A percentile compares a stretch with the other conserved stretches of the same genome.
These are phyloP conservation scores for Brachyistius frenatus DNA, from an alignment of 2,113 vertebrate species.

Conservation along the genomic window DNA sequence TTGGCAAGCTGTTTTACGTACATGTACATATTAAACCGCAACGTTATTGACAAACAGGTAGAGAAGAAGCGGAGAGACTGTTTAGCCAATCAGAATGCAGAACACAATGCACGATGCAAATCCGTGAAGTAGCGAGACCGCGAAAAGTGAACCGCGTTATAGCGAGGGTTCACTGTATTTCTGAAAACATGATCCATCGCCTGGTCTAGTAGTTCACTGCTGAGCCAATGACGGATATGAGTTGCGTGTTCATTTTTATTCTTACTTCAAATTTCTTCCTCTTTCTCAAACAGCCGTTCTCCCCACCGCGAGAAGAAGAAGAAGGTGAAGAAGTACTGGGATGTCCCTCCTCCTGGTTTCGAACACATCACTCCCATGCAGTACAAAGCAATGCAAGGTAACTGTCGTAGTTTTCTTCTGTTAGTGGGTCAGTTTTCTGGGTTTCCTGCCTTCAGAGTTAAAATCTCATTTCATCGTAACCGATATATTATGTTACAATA, in stretches of 20 bases:
- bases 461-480: neutral
- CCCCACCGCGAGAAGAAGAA: conserved; percentile 94
- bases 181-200: conserved; percentile 16
- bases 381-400: conserved; percentile 98
- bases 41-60: too few relatives aligned
- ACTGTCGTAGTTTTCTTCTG: neutral
- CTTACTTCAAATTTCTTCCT: neutral
- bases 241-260: neutral
- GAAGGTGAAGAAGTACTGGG: conserved; percentile 95
- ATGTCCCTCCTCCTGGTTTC: conserved; percentile 92
- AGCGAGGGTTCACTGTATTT: too few relatives aligned
- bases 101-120: too few relatives aligned
- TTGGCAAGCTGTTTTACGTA: too few relatives aligned
- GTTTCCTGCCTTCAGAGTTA: neutral
- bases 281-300: conserved; percentile 85
- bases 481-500: neutral
- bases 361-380: conserved; percentile 96
- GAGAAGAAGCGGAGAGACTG: too few relatives aligned
- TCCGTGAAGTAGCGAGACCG: too few relatives aligned
- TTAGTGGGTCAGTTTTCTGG: neutral
- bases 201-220: conserved; percentile 21
- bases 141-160: too few relatives aligned
- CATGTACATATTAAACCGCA: too few relatives aligned
- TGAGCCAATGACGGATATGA: neutral
- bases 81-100: too few relatives aligned